Percentiles rank a stretch among this genome's conserved stretches.
phyloP scores from a whole-genome alignment of 2,113 vertebrate genomes.

The Leucoraja erinaceus region DNA sequence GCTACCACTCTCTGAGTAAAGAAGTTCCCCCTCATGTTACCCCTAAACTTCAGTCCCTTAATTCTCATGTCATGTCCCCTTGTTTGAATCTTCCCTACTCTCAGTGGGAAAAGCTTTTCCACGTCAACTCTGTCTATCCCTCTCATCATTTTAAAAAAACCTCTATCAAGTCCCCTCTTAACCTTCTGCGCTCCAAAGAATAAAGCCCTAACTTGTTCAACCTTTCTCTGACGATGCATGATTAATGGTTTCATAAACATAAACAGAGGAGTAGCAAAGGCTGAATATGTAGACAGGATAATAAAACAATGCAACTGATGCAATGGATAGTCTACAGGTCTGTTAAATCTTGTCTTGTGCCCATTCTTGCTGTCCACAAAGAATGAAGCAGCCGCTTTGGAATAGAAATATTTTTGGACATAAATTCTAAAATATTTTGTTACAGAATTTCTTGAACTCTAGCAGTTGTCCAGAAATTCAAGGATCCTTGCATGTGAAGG shows the following conservation, averaged over 20 bases:
- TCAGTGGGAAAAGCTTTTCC: too few relatives aligned
- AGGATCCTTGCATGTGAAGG: conserved; percentile 88
- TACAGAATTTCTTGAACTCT: conserved; percentile 85
- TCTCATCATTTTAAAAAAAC: too few relatives aligned
- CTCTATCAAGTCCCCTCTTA: too few relatives aligned
- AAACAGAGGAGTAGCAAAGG: background rate
- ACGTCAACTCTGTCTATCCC: too few relatives aligned
- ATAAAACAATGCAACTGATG: background rate
- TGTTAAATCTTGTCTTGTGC: background rate
- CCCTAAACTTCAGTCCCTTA: too few relatives aligned
- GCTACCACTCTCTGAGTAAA: too few relatives aligned
- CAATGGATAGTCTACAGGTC: background rate
- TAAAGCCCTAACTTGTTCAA: too few relatives aligned
- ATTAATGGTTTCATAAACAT: background rate
- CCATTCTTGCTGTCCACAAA: background rate
- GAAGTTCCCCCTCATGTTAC: too few relatives aligned
- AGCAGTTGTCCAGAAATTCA: conserved; percentile 94
- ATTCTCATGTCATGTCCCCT: too few relatives aligned
- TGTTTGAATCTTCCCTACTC: too few relatives aligned
- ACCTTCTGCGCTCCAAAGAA: too few relatives aligned
- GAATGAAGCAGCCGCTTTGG: background rate
- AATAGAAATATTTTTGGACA: background rate
- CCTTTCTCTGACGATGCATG: background rate
- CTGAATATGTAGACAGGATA: too few relatives aligned
- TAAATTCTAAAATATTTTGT: conserved; percentile 35